phyloP scores from a whole-genome alignment of 2,113 vertebrate genomes.

The Etheostoma cragini region DNA sequence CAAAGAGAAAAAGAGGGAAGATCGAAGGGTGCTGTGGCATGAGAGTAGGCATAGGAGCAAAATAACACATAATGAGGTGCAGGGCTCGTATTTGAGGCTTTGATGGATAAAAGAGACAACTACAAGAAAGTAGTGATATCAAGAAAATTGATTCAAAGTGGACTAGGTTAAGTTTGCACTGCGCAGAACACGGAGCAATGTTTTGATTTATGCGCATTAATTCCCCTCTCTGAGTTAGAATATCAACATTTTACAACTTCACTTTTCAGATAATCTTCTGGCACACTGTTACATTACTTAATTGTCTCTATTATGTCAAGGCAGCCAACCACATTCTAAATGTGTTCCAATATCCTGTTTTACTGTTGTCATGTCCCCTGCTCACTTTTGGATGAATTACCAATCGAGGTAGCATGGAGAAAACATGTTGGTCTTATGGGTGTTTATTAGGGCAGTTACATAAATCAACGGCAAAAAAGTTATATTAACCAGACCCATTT shows the following conservation, averaged over 20 bases:
- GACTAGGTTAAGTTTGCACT: not conserved
- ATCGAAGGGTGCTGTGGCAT: slow-evolving; percentile 36
- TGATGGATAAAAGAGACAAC: slow-evolving; percentile 24
- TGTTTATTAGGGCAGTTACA: not conserved
- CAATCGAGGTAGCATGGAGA: not conserved
- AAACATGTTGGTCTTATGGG: slow-evolving; percentile 3
- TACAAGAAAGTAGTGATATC: slow-evolving; percentile 18
- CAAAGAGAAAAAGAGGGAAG: slow-evolving; percentile 53
- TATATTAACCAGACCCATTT: not conserved
- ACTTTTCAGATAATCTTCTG: slow-evolving; percentile 59
- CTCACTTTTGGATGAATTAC: slow-evolving; percentile 17
- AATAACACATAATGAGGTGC: slow-evolving; percentile 47
- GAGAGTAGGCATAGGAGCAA: slow-evolving; percentile 30
- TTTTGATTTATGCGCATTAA: slow-evolving; percentile 14
- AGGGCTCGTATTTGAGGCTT: slow-evolving; percentile 32
- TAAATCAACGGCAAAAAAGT: not conserved
- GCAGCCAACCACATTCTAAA: slow-evolving; percentile 61
- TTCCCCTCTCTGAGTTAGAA: not conserved
- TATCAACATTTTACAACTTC: slow-evolving; percentile 4
- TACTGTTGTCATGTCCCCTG: not conserved
- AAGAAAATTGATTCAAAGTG: slow-evolving; percentile 27
- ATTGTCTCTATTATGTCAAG: slow-evolving; percentile 61
- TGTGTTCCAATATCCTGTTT: slow-evolving; percentile 28
- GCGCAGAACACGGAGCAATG: not conserved
- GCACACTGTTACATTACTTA: slow-evolving; percentile 57